Evolutionary conservation across 2,888 invertebrate genomes (phyloP).

Genomic region (Platycheirus rosarum): DNA sequence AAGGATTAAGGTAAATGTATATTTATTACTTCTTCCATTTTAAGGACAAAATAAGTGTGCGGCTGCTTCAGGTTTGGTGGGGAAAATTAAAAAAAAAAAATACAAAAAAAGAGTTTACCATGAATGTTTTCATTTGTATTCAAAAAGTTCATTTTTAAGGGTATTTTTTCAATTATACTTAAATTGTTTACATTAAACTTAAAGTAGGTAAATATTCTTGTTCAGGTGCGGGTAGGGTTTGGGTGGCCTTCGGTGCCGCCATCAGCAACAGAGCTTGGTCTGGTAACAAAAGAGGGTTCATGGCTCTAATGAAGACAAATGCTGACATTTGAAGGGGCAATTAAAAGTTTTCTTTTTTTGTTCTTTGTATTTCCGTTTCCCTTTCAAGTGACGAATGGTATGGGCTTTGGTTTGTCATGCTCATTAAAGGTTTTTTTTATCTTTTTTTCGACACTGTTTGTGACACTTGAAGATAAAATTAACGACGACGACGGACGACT

Average conservation of each 20-base stretch:
- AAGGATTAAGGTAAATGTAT: slow-evolving; percentile 53
- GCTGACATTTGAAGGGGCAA: slow-evolving; percentile 26
- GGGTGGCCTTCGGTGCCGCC: too few relatives aligned
- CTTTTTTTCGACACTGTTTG: background rate
- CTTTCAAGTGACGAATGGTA: background rate
- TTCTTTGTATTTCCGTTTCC: background rate
- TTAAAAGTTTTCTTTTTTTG: slow-evolving; percentile 4
- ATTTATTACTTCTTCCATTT: slow-evolving; percentile 45
- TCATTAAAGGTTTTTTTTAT: background rate
- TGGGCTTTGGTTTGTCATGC: background rate
- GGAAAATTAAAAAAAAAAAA: background rate
- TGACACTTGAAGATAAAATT: background rate
- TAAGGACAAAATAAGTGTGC: slow-evolving; percentile 1
- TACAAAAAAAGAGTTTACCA: slow-evolving; percentile 16
- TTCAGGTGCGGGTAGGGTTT: too few relatives aligned
- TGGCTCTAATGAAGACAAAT: slow-evolving; percentile 33
- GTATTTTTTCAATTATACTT: slow-evolving; percentile 38
- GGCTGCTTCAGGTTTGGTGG: slow-evolving; percentile 9
- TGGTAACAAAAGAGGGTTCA: background rate
- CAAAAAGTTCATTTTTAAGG: slow-evolving; percentile 2
- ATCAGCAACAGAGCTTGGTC: background rate
- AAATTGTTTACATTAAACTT: slow-evolving; percentile 38
- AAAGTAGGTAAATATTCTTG: background rate
- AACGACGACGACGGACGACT: too few relatives aligned
- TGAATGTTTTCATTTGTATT: slow-evolving; percentile 55